phyloP scores from a whole-genome alignment of 2,113 vertebrate genomes.

The Bufo gargarizans region DNA sequence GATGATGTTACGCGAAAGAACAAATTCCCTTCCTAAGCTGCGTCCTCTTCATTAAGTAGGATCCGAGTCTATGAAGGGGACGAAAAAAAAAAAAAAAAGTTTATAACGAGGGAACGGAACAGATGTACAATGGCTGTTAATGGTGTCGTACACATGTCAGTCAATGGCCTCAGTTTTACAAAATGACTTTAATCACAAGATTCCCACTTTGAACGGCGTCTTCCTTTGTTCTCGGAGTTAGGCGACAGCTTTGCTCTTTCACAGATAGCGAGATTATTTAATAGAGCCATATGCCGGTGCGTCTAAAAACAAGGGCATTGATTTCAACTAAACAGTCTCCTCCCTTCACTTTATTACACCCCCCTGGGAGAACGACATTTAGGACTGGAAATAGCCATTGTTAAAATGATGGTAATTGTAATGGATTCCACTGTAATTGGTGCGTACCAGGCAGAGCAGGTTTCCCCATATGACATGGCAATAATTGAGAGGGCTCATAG shows the following conservation, averaged over 20 bases:
- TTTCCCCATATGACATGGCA: conserved; percentile 38
- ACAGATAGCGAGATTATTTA: conserved; percentile 52
- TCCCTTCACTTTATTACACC: conserved; percentile 49
- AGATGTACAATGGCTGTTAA: conserved; percentile 50
- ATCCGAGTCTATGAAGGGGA: conserved; percentile 6
- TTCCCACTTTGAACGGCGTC: conserved; percentile 55
- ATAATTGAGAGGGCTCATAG: conserved; percentile 38
- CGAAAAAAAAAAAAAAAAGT: background rate
- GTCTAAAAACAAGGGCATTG: conserved; percentile 55
- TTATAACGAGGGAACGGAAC: conserved; percentile 41
- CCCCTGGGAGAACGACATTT: conserved; percentile 41
- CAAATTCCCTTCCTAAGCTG: background rate
- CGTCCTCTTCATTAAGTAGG: conserved; percentile 44
- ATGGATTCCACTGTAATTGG: conserved; percentile 54
- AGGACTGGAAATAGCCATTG: conserved; percentile 51
- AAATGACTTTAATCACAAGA: conserved; percentile 55
- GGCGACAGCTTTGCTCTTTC: conserved; percentile 47
- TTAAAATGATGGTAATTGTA: conserved; percentile 52
- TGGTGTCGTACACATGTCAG: conserved; percentile 50
- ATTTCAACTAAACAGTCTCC: conserved; percentile 55
- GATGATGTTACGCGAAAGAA: background rate
- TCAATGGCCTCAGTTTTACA: conserved; percentile 50
- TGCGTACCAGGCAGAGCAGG: conserved; percentile 30
- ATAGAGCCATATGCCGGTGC: conserved; percentile 52
- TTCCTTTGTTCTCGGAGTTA: conserved; percentile 50